Conservation (phyloP, 2,797 vertebrate genomes). For the Nyctalus aviator region DNA sequence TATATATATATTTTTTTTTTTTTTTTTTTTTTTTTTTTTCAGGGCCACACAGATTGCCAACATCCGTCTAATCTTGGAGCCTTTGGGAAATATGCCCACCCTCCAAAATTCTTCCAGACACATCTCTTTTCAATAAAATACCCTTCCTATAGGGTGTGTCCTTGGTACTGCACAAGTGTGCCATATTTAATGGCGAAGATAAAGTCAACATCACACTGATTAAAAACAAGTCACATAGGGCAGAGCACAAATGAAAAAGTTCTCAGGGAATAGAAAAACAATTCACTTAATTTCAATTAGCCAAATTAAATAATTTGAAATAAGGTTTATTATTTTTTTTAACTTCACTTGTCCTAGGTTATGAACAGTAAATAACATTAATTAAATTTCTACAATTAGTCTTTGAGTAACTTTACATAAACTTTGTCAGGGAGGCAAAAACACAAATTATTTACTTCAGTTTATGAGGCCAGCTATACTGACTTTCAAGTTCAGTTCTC, state of each 20-base stretch:
- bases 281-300: too few relatives aligned
- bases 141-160: neutral
- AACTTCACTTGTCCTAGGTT: too few relatives aligned
- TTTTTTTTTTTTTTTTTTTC: too few relatives aligned
- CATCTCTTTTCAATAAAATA: constrained; percentile 45
- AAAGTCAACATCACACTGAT: neutral
- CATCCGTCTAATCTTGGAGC: neutral
- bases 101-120: constrained; percentile 37
- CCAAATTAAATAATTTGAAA: too few relatives aligned
- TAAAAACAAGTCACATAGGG: neutral
- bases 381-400: too few relatives aligned
- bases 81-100: constrained; percentile 34
- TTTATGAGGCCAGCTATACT: too few relatives aligned
- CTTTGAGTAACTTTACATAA: too few relatives aligned
- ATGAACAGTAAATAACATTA: too few relatives aligned
- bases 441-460: too few relatives aligned
- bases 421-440: too few relatives aligned
- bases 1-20: neutral
- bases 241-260: neutral
- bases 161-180: neutral
- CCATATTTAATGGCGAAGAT: constrained; percentile 19
- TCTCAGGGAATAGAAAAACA: neutral
- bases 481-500: too few relatives aligned
- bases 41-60: constrained; percentile 3
- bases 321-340: too few relatives aligned